phyloP scores from a whole-genome alignment of 2,113 vertebrate genomes.

The Ammodytes marinus region DNA sequence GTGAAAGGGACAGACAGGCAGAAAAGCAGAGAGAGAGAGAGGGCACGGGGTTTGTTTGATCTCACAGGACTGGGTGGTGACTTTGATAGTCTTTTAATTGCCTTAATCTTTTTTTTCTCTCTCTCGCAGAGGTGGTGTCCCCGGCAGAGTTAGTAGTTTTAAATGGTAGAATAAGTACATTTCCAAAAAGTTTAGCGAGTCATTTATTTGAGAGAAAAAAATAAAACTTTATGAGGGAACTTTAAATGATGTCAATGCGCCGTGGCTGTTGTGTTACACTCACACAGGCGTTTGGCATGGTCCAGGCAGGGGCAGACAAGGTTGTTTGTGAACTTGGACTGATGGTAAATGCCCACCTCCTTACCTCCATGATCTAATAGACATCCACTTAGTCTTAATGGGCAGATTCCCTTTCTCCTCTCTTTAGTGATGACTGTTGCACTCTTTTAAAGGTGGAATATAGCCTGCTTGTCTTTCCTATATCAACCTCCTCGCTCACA shows the following conservation, averaged over 20 bases:
- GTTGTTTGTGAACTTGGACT: constrained; percentile 70
- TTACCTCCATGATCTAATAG: constrained; percentile 86
- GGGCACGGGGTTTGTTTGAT: constrained; percentile 76
- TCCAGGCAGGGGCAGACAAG: constrained; percentile 58
- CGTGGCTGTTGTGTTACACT: constrained; percentile 7
- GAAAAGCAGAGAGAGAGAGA: constrained; percentile 51
- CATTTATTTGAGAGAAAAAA: constrained; percentile 15
- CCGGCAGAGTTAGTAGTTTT: constrained; percentile 38
- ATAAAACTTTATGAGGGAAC: constrained; percentile 49
- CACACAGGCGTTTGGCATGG: constrained; percentile 31
- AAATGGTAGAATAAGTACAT: constrained; percentile 7
- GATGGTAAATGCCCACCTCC: constrained; percentile 84
- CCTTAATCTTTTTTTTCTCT: constrained; percentile 41
- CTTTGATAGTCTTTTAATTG: constrained; percentile 82
- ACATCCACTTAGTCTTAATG: constrained; percentile 85
- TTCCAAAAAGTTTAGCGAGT: constrained; percentile 16
- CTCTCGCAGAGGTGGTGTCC: constrained; percentile 55
- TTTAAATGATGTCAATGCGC: constrained; percentile 47
- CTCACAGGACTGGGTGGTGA: constrained; percentile 78
- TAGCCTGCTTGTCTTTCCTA: constrained; percentile 80
- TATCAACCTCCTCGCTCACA: neutral
- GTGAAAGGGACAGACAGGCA: constrained; percentile 56
- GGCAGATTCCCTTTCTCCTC: constrained; percentile 82
- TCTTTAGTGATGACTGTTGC: constrained; percentile 76
- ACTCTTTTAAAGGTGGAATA: constrained; percentile 80